Percentiles rank a stretch among this genome's conserved stretches.
These are phyloP conservation scores for Vulpes ferrilata DNA, from an alignment of 2,113 vertebrate species.

Conservation along the genomic window DNA sequence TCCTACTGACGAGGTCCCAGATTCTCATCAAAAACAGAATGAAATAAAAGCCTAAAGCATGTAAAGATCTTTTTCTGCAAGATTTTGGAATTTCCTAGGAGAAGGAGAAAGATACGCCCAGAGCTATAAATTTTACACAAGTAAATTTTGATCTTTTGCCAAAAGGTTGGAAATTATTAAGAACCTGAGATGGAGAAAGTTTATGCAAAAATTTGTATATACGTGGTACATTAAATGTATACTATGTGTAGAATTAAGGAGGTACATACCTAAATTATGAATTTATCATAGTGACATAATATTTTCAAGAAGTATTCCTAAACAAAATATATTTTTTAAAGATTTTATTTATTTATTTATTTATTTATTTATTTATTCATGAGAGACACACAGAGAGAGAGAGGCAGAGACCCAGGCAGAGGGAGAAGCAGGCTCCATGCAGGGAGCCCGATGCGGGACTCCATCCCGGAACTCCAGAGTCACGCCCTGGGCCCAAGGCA, in stretches of 20 bases:
- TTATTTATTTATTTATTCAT: not conserved
- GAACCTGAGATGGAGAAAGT: not conserved
- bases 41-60: slow-evolving; percentile 20
- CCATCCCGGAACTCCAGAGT: too few relatives aligned
- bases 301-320: slow-evolving; percentile 12
- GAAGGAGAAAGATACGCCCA: slow-evolving; percentile 8
- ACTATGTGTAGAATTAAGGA: not conserved
- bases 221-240: not conserved
- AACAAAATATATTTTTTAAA: slow-evolving; percentile 13
- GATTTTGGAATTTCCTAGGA: slow-evolving; percentile 14
- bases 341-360: not conserved
- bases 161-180: slow-evolving; percentile 47
- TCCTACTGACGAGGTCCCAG: not conserved
- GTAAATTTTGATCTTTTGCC: slow-evolving; percentile 27
- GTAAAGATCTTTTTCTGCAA: not conserved
- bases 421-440: too few relatives aligned
- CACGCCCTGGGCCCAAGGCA: too few relatives aligned
- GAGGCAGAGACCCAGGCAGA: too few relatives aligned
- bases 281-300: not conserved
- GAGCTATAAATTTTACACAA: not conserved
- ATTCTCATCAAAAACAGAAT: slow-evolving; percentile 5
- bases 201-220: not conserved
- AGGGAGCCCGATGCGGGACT: too few relatives aligned
- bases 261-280: slow-evolving; percentile 7
- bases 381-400: too few relatives aligned